Percentiles rank a stretch among this genome's conserved stretches.
Conservation (phyloP, 2,797 vertebrate genomes). For the Myripristis murdjan region DNA sequence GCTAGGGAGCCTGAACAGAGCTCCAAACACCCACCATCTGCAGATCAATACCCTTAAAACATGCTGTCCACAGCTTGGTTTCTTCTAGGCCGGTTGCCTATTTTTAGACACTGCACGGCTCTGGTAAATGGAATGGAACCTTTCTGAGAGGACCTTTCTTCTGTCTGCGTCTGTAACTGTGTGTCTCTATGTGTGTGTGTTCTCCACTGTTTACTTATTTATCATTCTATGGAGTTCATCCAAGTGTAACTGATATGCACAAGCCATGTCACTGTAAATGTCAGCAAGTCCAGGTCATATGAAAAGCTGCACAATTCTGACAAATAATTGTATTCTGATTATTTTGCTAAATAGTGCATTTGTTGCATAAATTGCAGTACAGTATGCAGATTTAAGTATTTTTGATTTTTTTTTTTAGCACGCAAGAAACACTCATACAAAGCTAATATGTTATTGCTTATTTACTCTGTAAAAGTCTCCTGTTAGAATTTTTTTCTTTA, state of each 20-base stretch:
- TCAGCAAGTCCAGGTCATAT: slow-evolving; percentile 12
- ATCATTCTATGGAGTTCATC: slow-evolving; percentile 40
- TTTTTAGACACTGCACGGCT: slow-evolving; percentile 53
- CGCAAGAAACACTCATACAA: too few species aligned
- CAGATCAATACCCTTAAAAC: slow-evolving; percentile 41
- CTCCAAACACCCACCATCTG: slow-evolving; percentile 17
- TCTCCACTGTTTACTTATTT: slow-evolving; percentile 58
- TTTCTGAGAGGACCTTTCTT: slow-evolving; percentile 36
- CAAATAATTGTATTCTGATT: too few species aligned
- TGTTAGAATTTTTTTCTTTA: too few species aligned
- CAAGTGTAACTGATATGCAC: slow-evolving; percentile 47
- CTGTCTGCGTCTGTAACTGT: slow-evolving; percentile 13
- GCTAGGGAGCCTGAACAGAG: slow-evolving; percentile 16
- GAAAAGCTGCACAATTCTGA: too few species aligned
- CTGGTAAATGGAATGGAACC: slow-evolving; percentile 61
- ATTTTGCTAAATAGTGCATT: too few species aligned
- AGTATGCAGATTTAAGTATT: too few species aligned
- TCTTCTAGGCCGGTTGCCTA: slow-evolving; percentile 39
- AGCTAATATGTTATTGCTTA: too few species aligned
- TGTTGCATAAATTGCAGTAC: too few species aligned
- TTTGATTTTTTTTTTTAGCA: too few species aligned
- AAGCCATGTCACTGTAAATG: slow-evolving; percentile 33
- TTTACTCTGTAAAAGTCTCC: too few species aligned
- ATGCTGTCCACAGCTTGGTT: slow-evolving; percentile 31
- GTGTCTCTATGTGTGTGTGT: slow-evolving; percentile 39